Percentiles rank a stretch among this genome's conserved stretches.
These are phyloP conservation scores for Sparidentex hasta DNA, from an alignment of 2,797 vertebrate genomes.

Conservation along the genomic window DNA sequence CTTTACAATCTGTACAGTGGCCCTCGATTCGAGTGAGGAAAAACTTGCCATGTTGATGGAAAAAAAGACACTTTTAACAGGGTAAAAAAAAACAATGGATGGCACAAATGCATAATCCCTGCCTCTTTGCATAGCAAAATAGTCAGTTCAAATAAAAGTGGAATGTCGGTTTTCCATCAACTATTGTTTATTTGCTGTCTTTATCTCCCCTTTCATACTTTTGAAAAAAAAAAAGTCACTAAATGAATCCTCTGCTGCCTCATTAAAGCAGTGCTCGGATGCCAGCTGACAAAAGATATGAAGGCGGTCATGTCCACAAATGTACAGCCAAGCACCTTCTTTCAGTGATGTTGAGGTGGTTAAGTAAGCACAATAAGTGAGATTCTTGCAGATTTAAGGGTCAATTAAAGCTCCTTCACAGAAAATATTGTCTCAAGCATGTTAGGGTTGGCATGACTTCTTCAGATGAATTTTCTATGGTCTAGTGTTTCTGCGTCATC, in stretches of 20 bases:
- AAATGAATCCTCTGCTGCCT: not conserved
- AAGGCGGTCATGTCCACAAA: conserved; percentile 4
- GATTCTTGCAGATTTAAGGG: not conserved
- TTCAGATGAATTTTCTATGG: conserved; percentile 19
- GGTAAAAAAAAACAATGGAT: no score
- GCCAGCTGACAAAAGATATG: conserved; percentile 17
- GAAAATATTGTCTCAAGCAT: not conserved
- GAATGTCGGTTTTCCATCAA: conserved; percentile 13
- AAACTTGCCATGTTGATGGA: no score
- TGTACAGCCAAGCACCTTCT: conserved; percentile 2
- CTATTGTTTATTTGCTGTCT: conserved; percentile 1
- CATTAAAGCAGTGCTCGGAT: conserved; percentile 14
- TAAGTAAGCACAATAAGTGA: conserved; percentile 15
- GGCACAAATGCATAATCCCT: not conserved
- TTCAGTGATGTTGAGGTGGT: conserved; percentile 5
- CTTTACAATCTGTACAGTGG: no score
- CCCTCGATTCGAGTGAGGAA: no score
- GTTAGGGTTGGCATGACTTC: conserved; percentile 13
- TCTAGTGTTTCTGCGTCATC: conserved; percentile 39
- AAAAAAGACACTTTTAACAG: no score
- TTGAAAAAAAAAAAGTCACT: conserved; percentile 6
- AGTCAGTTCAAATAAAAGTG: conserved; percentile 24
- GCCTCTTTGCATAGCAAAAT: conserved; percentile 14
- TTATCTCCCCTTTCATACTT: not conserved
- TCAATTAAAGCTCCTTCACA: conserved; percentile 17